Base-by-base conservation (phyloP, 2,888 invertebrate genomes). In the Drosophila testacea region DNA sequence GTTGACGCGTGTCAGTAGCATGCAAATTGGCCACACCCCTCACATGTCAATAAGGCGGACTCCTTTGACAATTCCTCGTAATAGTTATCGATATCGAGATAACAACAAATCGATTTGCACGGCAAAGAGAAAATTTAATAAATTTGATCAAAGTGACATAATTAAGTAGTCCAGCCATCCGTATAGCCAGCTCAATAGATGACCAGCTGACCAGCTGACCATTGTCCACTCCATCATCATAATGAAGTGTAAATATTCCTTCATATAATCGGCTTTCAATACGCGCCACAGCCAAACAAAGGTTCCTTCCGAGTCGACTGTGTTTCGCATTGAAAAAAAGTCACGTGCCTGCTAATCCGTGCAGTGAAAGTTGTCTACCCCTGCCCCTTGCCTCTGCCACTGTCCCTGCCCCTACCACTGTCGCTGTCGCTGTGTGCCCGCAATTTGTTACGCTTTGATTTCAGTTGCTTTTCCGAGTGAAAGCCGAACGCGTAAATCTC, bases 401-500 rank as follows among this genome's bases (percentile, higher is more conserved):
- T 70, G 59, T 36, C 28, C 9, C 0, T 62, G 52, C 9, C 11
- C 4, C 11, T 39, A 9, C 27, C 28, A 5, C 34, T 41, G 57
- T 36, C 27, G 27, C 44, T 46, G 36, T 65, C 55, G 54, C 27
- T 38, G 67, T 68, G 77, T 78, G 76, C 69, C 80, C 76, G 81
- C 66, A 88, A 86, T 86, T 88, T 75, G 85, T 82, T 77, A 82
- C 87, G 87, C 85, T 88, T 83, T 86, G 88, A 86, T 86, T 88
- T 83, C 80, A 47, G 61, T 79, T 71, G 73, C 57, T 59, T 44
- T 36, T 42, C n/a, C 69, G 54, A 77, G 81, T 78, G 83, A 85
- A 83, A 81, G 77, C 77, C 71, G 62, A 76, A 66, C 71, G 71
- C 79, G 72, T 81, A 74, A 72, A 79, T 81, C 79, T 81, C 77